Evolutionary conservation across 2,113 vertebrate species (phyloP).

Genomic region (Microcebus tavaratra): DNA sequence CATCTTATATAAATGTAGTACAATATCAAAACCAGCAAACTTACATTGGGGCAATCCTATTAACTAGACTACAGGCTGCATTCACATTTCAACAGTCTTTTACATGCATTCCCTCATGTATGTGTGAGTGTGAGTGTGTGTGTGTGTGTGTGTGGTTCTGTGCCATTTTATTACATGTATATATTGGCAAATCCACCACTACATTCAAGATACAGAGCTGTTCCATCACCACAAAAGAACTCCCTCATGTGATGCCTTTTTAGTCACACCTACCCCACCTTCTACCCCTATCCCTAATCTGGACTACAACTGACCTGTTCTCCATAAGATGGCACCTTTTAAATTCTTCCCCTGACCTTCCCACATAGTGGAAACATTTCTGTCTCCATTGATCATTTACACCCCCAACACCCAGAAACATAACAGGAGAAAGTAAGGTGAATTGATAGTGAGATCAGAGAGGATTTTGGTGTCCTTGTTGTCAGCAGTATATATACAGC

Average conservation of each 20-base stretch:
- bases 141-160: neutral
- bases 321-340: neutral
- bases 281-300: neutral
- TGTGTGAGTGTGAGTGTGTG: neutral
- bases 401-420: neutral
- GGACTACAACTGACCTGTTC: neutral
- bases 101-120: neutral
- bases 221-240: neutral
- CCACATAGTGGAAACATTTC: neutral
- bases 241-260: neutral
- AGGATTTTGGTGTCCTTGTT: slow-evolving; percentile 10
- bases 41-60: neutral
- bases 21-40: neutral
- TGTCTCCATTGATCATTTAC: neutral
- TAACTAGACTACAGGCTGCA: neutral
- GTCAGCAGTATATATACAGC: neutral
- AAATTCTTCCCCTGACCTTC: neutral
- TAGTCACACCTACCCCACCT: neutral
- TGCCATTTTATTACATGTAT: neutral
- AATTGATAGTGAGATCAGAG: neutral
- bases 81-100: neutral
- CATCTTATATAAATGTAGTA: neutral
- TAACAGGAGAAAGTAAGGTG: neutral
- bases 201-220: neutral
- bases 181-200: neutral